Base-by-base conservation (phyloP, 92 coral and sea anemone genomes). In the Nematostella vectensis region DNA sequence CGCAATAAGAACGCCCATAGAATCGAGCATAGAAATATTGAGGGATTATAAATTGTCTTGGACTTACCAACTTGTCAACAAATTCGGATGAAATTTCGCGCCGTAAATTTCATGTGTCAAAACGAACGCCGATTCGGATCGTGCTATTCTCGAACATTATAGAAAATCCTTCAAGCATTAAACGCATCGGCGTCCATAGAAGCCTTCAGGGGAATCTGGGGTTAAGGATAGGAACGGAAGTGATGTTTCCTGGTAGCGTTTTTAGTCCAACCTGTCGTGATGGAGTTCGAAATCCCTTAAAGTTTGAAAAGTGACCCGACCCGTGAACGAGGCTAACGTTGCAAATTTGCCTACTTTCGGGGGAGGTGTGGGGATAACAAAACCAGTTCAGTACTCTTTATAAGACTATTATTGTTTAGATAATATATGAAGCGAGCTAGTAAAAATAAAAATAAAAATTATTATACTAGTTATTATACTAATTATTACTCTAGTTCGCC, bases 351-450 rank as follows among this genome's bases (percentile, higher is more conserved):
- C 15, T 33, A 33, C 40, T 33, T 33, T 33, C 40, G 6, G 15
- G 40, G 40, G 40, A 33, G 40, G 40, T 6, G 40, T 33, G 40
- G 40, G n/a, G n/a, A n/a, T n/a, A n/a, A n/a, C n/a, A n/a, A n/a
- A n/a, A n/a, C n/a, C n/a, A n/a, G n/a, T n/a, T n/a, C n/a, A n/a
- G n/a, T n/a, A n/a, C n/a, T n/a, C n/a, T n/a, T n/a, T n/a, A n/a
- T n/a, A n/a, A n/a, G n/a, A n/a, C n/a, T n/a, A n/a, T n/a, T n/a
- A n/a, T n/a, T n/a, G n/a, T n/a, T n/a, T n/a, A n/a, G n/a, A n/a
- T n/a, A n/a, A n/a, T n/a, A n/a, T n/a, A n/a, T n/a, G n/a, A n/a
- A n/a, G n/a, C n/a, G n/a, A n/a, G n/a, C n/a, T n/a, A n/a, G n/a
- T n/a, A n/a, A n/a, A n/a, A n/a, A n/a, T n/a, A n/a, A n/a, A n/a